phyloP scores from a whole-genome alignment of 2,888 invertebrate genomes.

The Cenopis cana region DNA sequence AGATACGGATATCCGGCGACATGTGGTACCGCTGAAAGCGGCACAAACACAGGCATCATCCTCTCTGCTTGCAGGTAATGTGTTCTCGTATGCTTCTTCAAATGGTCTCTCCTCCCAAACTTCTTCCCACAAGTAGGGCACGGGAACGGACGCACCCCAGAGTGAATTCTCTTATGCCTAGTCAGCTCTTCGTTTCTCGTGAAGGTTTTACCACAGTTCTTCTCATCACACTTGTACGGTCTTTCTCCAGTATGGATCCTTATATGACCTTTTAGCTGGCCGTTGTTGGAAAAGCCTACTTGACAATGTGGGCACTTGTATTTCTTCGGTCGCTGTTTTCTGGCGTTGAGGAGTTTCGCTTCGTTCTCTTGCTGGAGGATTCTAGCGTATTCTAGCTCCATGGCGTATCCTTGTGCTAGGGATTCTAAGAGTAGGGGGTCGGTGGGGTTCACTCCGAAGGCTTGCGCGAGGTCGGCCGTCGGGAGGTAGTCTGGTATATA shows the following conservation, averaged over 20 bases:
- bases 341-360: slow-evolving; percentile 86
- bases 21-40: slow-evolving; percentile 82
- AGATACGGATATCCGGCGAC: slow-evolving; percentile 78
- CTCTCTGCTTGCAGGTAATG: slow-evolving; percentile 88
- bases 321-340: slow-evolving; percentile 94
- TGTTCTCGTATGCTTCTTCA: slow-evolving; percentile 96
- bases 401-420: slow-evolving; percentile 83
- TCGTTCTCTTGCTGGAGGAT: slow-evolving; percentile 90
- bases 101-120: slow-evolving; percentile 96
- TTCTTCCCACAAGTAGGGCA: slow-evolving; percentile 96
- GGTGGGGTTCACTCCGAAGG: slow-evolving; percentile 76
- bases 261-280: slow-evolving; percentile 96
- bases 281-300: slow-evolving; percentile 97
- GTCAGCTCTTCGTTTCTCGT: slow-evolving; percentile 97
- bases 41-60: slow-evolving; percentile 86
- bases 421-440: slow-evolving; percentile 81
- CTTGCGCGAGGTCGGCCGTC: slow-evolving; percentile 74
- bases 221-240: slow-evolving; percentile 94
- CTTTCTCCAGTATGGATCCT: slow-evolving; percentile 96
- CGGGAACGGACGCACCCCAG: slow-evolving; percentile 93
- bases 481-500: slow-evolving; percentile 74
- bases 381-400: slow-evolving; percentile 89
- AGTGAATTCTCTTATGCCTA: slow-evolving; percentile 95
- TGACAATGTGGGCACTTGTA: slow-evolving; percentile 96
- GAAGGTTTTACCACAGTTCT: slow-evolving; percentile 94